Evolutionary conservation across 2,797 vertebrate species (phyloP).

Genomic region (Artibeus jamaicensis): DNA sequence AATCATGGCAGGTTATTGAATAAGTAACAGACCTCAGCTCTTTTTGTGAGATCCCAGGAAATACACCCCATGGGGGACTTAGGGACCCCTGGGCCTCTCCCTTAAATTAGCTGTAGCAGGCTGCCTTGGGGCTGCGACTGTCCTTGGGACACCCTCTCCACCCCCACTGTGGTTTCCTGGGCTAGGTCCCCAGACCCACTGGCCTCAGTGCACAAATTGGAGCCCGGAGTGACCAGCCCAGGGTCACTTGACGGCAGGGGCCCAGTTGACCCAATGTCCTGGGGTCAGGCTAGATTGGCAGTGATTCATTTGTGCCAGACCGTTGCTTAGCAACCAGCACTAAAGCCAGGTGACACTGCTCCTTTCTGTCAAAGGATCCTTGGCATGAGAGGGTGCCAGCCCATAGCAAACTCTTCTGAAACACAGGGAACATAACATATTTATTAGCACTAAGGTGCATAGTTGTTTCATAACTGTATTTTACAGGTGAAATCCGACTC

Average conservation of each 20-base stretch:
- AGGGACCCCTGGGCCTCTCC: not conserved
- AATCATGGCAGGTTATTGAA: not conserved
- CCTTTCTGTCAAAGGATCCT: not conserved
- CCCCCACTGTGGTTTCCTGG: not conserved
- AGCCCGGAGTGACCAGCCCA: not conserved
- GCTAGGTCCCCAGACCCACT: not conserved
- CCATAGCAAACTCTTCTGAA: not conserved
- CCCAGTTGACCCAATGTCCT: not conserved
- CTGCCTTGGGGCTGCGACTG: rapidly evolving
- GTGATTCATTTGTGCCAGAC: not conserved
- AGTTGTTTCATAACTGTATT: not conserved
- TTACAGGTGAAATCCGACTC: not conserved
- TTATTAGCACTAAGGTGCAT: not conserved
- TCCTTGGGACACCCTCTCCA: not conserved
- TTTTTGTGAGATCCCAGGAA: not conserved
- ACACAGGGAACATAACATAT: not conserved
- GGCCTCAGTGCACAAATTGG: not conserved
- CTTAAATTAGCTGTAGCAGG: not conserved
- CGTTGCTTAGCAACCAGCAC: not conserved
- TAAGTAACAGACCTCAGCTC: not conserved
- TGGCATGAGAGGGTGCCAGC: not conserved
- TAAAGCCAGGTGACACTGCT: not conserved
- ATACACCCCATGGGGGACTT: not conserved
- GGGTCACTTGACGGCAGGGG: not conserved
- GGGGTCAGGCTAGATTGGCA: not conserved